Evolutionary conservation across 2,888 invertebrate species (phyloP), one percentile per base, ranked within the genome.

Genomic region (Cyrtodaria siliqua): DNA sequence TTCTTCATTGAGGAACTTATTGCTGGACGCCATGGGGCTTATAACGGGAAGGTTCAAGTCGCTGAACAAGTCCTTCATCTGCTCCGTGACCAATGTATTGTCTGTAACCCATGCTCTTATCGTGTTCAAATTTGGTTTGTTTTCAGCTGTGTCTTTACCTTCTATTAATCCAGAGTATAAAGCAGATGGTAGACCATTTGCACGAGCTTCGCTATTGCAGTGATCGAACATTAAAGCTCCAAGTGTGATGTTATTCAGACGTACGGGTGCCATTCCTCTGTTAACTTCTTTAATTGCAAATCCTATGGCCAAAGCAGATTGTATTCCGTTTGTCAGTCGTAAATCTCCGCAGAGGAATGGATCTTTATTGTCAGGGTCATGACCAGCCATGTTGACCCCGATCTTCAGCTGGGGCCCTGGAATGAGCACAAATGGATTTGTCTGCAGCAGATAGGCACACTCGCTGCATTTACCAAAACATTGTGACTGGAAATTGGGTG

Each of bases 11-110:
- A 83, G 76, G 49, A 91, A 85, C 3, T 60, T 59, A 4, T 78
- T 70, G 27, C 86, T 79, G 1, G 87, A 84, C 1, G 91, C 86
- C 42, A 87, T 80, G 1, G 89, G 86, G 63, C 89, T 89, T 61
- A 93, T 88, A 85, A 94, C 94, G 1, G 95, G 94, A 20, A 95
- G 92, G 59, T 93, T 91, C 86, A 95, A 66, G 18, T 79, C 75
- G n/a, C 70, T 81, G 12, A 94, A 90, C 83, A 84, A 67, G n/a
- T 74, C 71, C 14, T 79, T 76, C 73, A 82, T 79, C 24, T 84
- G 72, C 2, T 73, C 82, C 0, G 86, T 86, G 6, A 86, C 86
- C 8, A 79, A 63, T 4, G 86, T 86, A 66, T 77, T 86, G 72
- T 88, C 88, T 0, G 88, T 89, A 47, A 91, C 40, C 91, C 90